Percentiles rank a stretch among this genome's conserved stretches.
phyloP scores from a whole-genome alignment of 92 coral and sea anemone genomes.

The Porites cylindrica region DNA sequence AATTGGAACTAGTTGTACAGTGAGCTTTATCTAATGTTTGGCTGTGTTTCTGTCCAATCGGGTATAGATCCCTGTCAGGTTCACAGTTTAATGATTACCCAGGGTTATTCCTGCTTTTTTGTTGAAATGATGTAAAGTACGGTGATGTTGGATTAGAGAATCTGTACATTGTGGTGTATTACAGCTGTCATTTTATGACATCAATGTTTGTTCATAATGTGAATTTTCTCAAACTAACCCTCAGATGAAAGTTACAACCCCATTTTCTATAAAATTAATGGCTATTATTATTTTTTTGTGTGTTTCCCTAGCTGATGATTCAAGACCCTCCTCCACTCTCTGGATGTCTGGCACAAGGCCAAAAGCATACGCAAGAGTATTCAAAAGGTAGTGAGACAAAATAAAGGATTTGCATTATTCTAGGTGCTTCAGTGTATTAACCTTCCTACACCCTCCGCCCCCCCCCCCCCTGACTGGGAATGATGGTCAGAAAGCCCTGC shows the following conservation, averaged over 20 bases:
- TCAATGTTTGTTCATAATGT: background rate
- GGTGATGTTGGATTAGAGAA: background rate
- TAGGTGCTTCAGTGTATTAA: background rate
- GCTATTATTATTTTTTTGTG: too few species aligned
- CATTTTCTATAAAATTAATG: background rate
- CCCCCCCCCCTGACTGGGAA: background rate
- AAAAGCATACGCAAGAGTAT: background rate
- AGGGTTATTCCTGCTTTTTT: background rate
- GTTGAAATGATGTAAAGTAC: background rate
- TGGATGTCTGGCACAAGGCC: constrained; percentile 22
- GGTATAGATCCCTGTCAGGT: background rate
- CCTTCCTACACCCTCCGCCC: background rate
- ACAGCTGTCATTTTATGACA: background rate
- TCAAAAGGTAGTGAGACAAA: too few species aligned
- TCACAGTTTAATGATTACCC: background rate
- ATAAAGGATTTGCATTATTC: background rate
- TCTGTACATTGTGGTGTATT: background rate
- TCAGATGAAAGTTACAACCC: background rate
- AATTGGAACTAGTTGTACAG: background rate
- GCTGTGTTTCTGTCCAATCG: background rate
- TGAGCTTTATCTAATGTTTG: background rate
- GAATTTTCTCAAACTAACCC: background rate
- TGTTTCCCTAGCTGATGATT: background rate
- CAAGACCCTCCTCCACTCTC: constrained; percentile 5
- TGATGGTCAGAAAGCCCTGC: background rate